A percentile compares a stretch with the other conserved stretches of the same genome.
These are phyloP conservation scores for Sander vitreus DNA, from an alignment of 2,113 vertebrate genomes.

Conservation along the genomic window DNA sequence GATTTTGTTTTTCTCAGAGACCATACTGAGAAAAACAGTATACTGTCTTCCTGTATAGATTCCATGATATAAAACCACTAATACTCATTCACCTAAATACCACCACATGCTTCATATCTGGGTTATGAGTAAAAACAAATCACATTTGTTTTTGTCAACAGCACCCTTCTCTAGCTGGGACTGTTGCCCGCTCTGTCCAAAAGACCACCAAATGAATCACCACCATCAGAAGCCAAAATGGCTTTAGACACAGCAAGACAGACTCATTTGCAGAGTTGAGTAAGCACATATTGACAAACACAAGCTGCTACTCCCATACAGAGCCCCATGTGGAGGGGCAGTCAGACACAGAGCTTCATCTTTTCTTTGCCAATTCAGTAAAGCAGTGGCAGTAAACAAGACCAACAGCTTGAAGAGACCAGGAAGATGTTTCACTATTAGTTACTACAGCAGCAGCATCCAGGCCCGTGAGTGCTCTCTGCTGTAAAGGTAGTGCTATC, in stretches of 20 bases:
- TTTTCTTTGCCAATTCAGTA: conserved; percentile 6
- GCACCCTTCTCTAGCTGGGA: neutral
- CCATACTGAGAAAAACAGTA: too few relatives aligned
- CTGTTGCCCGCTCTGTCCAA: neutral
- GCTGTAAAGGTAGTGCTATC: neutral
- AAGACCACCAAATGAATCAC: conserved; percentile 35
- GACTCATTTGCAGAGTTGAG: conserved; percentile 49
- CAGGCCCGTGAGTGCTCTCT: neutral
- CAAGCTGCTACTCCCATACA: conserved; percentile 51
- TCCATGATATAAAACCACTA: neutral
- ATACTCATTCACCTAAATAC: neutral
- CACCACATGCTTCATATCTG: neutral
- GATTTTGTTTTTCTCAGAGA: neutral
- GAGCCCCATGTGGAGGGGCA: conserved; percentile 19
- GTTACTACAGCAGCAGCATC: neutral
- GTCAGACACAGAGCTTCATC: conserved; percentile 1
- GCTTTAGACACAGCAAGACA: conserved; percentile 22
- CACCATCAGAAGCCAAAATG: conserved; percentile 34
- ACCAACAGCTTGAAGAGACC: neutral
- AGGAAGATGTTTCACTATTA: conserved; percentile 1
- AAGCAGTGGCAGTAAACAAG: conserved; percentile 8
- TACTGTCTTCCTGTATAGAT: too few relatives aligned
- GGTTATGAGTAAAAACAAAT: neutral
- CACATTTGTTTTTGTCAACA: neutral
- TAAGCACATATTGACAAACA: conserved; percentile 63